Base-by-base conservation (phyloP, 2,797 vertebrate species). In the Notoglanidium macrostoma region DNA sequence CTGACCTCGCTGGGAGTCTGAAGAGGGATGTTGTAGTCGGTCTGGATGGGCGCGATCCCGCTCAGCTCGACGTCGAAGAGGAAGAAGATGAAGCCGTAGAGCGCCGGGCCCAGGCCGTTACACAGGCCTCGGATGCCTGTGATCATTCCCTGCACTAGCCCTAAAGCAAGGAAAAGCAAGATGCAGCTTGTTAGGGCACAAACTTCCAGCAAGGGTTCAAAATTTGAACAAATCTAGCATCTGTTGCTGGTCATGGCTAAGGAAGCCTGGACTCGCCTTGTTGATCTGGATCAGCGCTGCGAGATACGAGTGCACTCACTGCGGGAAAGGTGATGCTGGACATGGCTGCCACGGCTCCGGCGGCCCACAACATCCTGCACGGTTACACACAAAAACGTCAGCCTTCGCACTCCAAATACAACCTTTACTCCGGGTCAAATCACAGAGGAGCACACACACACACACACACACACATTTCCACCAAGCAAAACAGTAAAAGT, bases 61-160 rank as follows among this genome's bases (percentile, higher is more conserved):
- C 91, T 96, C 83, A 99, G 95, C 85, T 98, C 97, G 23, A 99
- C 97, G 0, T 98, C 96, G 91, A 99, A 99, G 87, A 99, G 94
- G 92, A 96, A 99, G 94, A 99, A 99, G 93, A 98, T 94, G 87
- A 99, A 97, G 46, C 98, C 98, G 49, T 98, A 99, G 0, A 99
- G 93, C 5, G 98, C 98, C 21, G 98, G 98, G 44, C 98, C 98
- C 83, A 99, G 94, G 57, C 98, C 98, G 79, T 98, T 99, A 92
- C 98, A 99, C 29, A 99, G 93, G 17, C 98, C 98, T 91, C 98
- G 94, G 92, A 99, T 96, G 87, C 98, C 98, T 51, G 98, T 99
- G 93, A 99, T 95, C 95, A 99, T 98, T 55, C 98, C 98, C 93
- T 98, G 98, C 29, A 97, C 96, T 89, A 98, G 96, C 87, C 98